Percentiles rank a stretch among this genome's conserved stretches.
These are phyloP conservation scores for Amblyraja radiata DNA, from an alignment of 2,797 vertebrate species.

Conservation along the genomic window DNA sequence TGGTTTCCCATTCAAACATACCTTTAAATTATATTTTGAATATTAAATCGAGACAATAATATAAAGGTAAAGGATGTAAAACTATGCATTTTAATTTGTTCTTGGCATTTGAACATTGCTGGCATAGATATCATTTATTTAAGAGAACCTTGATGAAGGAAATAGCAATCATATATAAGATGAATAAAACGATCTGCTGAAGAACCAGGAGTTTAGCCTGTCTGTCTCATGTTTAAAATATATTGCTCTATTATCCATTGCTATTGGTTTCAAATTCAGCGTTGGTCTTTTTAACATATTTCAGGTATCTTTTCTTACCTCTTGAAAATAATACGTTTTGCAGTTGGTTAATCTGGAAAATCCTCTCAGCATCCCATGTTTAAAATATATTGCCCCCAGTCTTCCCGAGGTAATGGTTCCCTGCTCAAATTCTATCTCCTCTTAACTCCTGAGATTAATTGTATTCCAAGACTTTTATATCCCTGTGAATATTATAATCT, in stretches of 20 bases:
- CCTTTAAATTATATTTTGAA: no score
- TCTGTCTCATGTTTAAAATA: background rate
- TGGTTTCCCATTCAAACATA: no score
- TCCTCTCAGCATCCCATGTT: background rate
- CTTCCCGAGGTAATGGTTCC: background rate
- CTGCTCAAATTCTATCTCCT: background rate
- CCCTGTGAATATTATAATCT: background rate
- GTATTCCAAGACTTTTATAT: conserved; percentile 8
- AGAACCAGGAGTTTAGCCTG: background rate
- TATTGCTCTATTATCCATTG: background rate
- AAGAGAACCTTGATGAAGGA: background rate
- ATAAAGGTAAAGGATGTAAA: no score
- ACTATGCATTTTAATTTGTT: no score
- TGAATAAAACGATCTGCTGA: background rate
- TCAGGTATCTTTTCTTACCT: background rate
- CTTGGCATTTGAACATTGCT: no score
- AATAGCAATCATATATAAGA: background rate
- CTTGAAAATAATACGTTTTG: background rate
- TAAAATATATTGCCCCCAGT: background rate
- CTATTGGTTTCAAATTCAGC: background rate
- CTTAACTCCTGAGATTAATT: background rate
- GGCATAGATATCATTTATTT: background rate
- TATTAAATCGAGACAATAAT: no score
- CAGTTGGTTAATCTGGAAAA: background rate
- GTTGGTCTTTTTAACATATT: background rate